Evolutionary conservation across 2,113 vertebrate species (phyloP), one percentile per base, ranked within the genome.

Genomic region (Dipodomys stephensi): DNA sequence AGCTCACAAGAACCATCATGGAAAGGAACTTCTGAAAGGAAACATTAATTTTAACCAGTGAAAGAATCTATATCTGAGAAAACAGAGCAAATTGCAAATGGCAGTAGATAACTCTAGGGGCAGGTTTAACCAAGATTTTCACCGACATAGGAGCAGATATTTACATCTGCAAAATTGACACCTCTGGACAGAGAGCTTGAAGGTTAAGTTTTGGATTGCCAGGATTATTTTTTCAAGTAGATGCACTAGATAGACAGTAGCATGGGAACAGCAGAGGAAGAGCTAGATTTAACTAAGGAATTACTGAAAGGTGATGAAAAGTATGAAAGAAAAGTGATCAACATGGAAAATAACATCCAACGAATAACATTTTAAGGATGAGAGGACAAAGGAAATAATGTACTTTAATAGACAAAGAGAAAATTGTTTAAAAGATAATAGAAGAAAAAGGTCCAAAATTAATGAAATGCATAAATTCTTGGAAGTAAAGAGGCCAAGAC

Each of bases 171-270:
- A 64, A 25, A 6, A 77, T 49, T 77, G 74, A 53, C 16, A 19
- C 46, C 23, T 74, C 39, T 76, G 64, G 30, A 30, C 16, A 35
- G 73, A 96, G 74, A 73, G 60, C 79, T 74, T 93, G 65, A 87
- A 92, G 83, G 68, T 57, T 74, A 87, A 83, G 49, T 44, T 64
- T 90, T 79, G 87, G 32, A 87, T 79, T 82, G 62, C 35, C 44
- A 23, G 69, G 27, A 79, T 73, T 85, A 11, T 16, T 16, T 57
- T 57, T 57, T 57, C 28, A 73, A 76, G 62, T 46, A 62, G 82
- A 46, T 77, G 44, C 11, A 15, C 49, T 81, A 83, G 60, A 68
- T 27, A 65, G 7, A 81, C 32, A n/a, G 72, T 71, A 27, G 39
- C 8, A 73, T 71, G 27, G n/a, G 8, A 73, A 65, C n/a, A 80